phyloP scores from a whole-genome alignment of 2,888 invertebrate genomes.

The Dasypogon diadema region DNA sequence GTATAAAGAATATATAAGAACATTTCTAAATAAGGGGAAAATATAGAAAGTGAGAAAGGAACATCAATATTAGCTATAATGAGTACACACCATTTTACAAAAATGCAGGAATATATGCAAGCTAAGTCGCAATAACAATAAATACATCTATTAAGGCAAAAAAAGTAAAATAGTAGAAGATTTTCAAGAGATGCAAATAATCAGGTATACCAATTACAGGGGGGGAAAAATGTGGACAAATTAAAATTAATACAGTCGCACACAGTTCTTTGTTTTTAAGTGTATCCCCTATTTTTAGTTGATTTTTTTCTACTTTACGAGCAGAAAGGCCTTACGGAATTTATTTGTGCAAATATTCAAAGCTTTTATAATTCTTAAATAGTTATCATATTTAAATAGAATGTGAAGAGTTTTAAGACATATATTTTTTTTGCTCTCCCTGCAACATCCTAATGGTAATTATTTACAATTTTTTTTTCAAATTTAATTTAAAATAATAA shows the following conservation, averaged over 20 bases:
- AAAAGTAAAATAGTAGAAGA: conserved; percentile 21
- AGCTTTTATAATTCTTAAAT: conserved; percentile 30
- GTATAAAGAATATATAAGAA: conserved; percentile 50
- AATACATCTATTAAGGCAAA: conserved; percentile 11
- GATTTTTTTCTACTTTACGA: background rate
- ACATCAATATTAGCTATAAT: conserved; percentile 37
- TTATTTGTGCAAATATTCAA: conserved; percentile 5
- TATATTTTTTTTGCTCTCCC: conserved; percentile 33
- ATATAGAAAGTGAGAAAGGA: conserved; percentile 37
- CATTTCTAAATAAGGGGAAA: conserved; percentile 45
- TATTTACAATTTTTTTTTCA: conserved; percentile 15
- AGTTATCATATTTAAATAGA: conserved; percentile 1
- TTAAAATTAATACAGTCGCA: conserved; percentile 1
- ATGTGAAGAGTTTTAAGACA: conserved; percentile 11
- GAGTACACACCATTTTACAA: conserved; percentile 29
- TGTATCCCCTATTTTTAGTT: background rate
- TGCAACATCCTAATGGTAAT: conserved; percentile 24
- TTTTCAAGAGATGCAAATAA: conserved; percentile 32
- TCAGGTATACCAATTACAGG: conserved; percentile 8
- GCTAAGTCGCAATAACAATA: conserved; percentile 41
- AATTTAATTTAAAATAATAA: conserved; percentile 45
- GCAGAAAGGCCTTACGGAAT: background rate
- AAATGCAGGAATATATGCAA: conserved; percentile 18
- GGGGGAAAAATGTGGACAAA: conserved; percentile 27
- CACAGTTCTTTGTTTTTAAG: background rate